A percentile compares a stretch with the other conserved stretches of the same genome.
Evolutionary conservation across 2,888 invertebrate genomes (phyloP).

Genomic region (Acanthosepion lycidas): DNA sequence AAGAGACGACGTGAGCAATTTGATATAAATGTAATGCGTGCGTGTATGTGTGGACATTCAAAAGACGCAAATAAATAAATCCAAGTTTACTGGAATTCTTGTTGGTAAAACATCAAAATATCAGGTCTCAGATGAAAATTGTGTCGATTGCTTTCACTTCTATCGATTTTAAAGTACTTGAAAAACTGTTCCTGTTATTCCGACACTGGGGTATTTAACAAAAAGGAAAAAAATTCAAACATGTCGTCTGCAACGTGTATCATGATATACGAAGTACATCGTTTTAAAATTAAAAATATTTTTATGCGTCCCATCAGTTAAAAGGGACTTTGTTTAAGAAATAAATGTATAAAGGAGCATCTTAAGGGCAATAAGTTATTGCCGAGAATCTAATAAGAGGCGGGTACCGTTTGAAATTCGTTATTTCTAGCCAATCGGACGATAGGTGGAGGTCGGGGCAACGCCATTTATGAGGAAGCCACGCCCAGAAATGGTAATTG

Average conservation of each 20-base stretch:
- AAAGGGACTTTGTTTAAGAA: neutral
- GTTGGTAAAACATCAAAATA: too few relatives aligned
- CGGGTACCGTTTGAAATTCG: neutral
- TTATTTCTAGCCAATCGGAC: neutral
- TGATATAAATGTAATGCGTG: too few relatives aligned
- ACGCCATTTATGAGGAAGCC: neutral
- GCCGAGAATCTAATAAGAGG: neutral
- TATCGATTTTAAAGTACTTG: too few relatives aligned
- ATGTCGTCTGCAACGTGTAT: neutral
- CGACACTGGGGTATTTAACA: too few relatives aligned
- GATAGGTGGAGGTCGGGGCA: neutral
- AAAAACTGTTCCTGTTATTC: too few relatives aligned
- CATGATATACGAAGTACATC: neutral
- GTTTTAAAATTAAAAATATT: neutral
- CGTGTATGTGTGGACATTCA: too few relatives aligned
- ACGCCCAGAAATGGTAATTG: slow-evolving; percentile 4
- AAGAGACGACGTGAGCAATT: too few relatives aligned
- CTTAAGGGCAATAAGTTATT: neutral
- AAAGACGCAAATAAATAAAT: too few relatives aligned
- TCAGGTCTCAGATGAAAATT: too few relatives aligned
- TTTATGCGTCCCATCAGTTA: neutral
- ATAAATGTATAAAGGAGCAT: neutral
- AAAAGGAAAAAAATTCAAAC: too few relatives aligned
- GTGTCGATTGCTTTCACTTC: too few relatives aligned
- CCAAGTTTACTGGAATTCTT: too few relatives aligned